Conservation (phyloP, 2,113 vertebrate species). For the Podiceps cristatus region DNA sequence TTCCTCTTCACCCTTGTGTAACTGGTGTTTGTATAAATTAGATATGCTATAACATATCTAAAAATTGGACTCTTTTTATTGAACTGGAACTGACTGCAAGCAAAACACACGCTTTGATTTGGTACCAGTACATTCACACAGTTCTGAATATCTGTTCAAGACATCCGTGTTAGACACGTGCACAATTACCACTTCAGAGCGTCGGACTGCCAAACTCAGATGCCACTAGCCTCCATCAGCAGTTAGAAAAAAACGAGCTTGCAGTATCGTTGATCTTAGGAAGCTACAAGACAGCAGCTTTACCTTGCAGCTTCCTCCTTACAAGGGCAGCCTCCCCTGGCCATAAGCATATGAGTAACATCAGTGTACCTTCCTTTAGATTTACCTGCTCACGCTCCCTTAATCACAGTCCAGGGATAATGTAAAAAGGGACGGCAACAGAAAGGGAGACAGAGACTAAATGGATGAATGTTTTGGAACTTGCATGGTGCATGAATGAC, state of each 20-base stretch:
- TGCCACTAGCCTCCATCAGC: neutral
- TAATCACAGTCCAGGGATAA: neutral
- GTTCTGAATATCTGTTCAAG: neutral
- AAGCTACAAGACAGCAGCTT: neutral
- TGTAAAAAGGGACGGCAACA: neutral
- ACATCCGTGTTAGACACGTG: neutral
- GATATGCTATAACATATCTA: neutral
- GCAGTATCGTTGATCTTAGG: neutral
- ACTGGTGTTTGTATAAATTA: neutral
- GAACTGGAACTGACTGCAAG: neutral
- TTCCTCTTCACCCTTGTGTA: neutral
- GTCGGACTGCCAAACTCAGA: fast-evolving
- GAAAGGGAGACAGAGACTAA: neutral
- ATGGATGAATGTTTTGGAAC: neutral
- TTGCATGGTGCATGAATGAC: neutral
- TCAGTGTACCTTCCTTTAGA: neutral
- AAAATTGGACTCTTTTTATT: neutral
- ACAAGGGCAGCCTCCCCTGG: neutral
- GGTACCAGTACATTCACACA: neutral
- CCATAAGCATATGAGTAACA: neutral
- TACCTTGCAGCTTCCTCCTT: neutral
- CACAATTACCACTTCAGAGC: neutral
- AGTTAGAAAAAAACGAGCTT: neutral
- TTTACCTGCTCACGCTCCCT: neutral
- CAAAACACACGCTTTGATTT: neutral